Base-by-base conservation (phyloP, 2,888 invertebrate genomes). In the Acleris holmiana region DNA sequence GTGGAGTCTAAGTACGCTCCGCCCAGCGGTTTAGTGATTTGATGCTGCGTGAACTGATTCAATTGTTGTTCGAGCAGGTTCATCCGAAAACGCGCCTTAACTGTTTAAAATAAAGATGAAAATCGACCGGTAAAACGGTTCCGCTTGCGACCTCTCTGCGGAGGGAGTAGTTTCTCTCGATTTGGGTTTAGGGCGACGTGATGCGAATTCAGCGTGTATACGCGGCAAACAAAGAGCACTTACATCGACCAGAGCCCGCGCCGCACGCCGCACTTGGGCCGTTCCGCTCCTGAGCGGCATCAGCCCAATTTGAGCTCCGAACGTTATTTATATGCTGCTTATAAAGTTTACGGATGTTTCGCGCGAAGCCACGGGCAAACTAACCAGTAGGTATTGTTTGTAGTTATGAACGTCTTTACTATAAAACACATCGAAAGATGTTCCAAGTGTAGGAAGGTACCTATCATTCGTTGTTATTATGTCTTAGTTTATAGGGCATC, bases 1-100 rank as follows among this genome's bases (percentile, higher is more conserved):
- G 88, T 79, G 91, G 92, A 90, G 91, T 89, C 91, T 86, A 87
- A 80, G 83, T 85, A 84, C 80, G 91, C 92, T 85, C 92, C 92
- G 92, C 92, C 92, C 92, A 89, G 91, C 87, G 92, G 92, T 92
- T 92, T 91, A 92, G 92, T 91, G 92, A 92, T 92, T 92, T 92
- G 92, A 92, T 92, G 92, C 92, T 91, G 92, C 91, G 91, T 92
- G 89, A 92, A 92, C 91, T 92, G 92, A 92, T 92, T 92, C 92
- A 92, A 92, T 92, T 91, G 91, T 91, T 88, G 82, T 84, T 78
- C 76, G 80, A 79, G 76, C 73, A 80, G 76, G 76, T 74, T 76
- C 82, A 78, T 78, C 82, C 86, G 75, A 89, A 89, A 90, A 88
- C 82, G 83, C 76, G 81, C 88, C 86, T 88, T 91, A 91, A 88